Conservation (phyloP, 1,140 invertebrate species). For the Orius laevigatus region DNA sequence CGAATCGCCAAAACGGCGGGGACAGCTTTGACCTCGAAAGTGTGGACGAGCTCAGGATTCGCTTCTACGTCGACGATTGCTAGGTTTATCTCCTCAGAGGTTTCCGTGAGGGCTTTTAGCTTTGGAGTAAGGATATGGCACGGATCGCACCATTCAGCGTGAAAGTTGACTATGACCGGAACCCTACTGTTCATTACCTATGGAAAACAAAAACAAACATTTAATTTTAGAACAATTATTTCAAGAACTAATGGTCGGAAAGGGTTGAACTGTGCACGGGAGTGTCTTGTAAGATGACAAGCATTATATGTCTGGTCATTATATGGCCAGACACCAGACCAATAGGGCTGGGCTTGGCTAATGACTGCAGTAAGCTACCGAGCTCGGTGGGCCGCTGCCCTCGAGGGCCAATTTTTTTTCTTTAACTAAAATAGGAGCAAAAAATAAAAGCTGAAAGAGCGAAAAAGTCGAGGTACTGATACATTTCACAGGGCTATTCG, state of each 20-base stretch:
- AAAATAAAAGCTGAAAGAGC: too few relatives aligned
- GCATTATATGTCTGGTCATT: background rate
- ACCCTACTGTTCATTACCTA: conserved; percentile 51
- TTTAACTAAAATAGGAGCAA: too few relatives aligned
- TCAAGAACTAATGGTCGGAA: background rate
- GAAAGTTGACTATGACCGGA: conserved; percentile 73
- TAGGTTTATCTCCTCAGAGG: conserved; percentile 60
- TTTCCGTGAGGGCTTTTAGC: conserved; percentile 63
- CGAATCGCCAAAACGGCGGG: conserved; percentile 78
- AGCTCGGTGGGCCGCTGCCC: too few relatives aligned
- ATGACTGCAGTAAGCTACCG: too few relatives aligned
- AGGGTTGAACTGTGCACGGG: background rate
- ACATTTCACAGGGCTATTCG: too few relatives aligned
- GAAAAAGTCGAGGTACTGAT: too few relatives aligned
- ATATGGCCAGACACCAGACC: too few relatives aligned
- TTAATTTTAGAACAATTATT: background rate
- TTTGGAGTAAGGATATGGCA: conserved; percentile 88
- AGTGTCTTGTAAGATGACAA: background rate
- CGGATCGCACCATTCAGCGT: conserved; percentile 88
- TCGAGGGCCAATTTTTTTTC: too few relatives aligned
- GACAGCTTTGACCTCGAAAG: conserved; percentile 76
- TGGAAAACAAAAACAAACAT: background rate
- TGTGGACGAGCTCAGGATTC: conserved; percentile 64
- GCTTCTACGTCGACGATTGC: conserved; percentile 87
- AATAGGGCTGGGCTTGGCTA: too few relatives aligned